Evolutionary conservation across 2,797 vertebrate genomes (phyloP), one percentile per base, ranked within the genome.

Genomic region (Crocidura indochinensis): DNA sequence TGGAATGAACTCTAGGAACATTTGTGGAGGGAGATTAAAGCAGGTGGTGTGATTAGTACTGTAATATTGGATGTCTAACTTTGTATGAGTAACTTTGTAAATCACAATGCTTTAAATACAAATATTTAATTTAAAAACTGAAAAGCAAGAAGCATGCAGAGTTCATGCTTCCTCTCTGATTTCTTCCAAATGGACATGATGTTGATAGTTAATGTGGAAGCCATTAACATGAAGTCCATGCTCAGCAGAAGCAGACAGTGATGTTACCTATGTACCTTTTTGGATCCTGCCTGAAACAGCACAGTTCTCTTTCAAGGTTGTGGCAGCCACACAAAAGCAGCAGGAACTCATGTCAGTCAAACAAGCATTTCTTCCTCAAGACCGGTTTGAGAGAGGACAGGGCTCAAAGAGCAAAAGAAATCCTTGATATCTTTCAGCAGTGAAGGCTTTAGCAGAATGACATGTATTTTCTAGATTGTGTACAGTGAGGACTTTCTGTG

Each of bases 361-460:
- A 47, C 3, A 79, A 38, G 10, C 3, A 1, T 79, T 90, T 75
- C 51, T 83, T 69, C 44, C 56, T 87, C 31, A 4, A 56, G 29
- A 68, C 15, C 6, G 60, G 19, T 44, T 10, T 73, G 24, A 92
- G 19, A 68, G 12, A 68, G 75, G 19, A 73, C 46, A 78, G 74
- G 24, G 84, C 19, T 94, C 31, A 90, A 64, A 74, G 14, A 69
- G 3, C 53, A 60, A 53, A 82, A 62, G 44, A 24, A 31, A 79
- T 26, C 56, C 56, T 20, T 38, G 5, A 15, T 78, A 84, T 7
- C 0, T 84, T 84, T 84, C 53, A 73, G 60, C 5, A 22, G 68
- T 27, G 62, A 60, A 56, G 60, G 22, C 26, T 24, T 64, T 79
- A 79, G 62, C 29, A 91, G 53, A 10, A 60, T 74, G 46, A 56